A percentile compares a stretch with the other conserved stretches of the same genome.
These are phyloP conservation scores for Cyanoliseus patagonus DNA, from an alignment of 2,113 vertebrate species.

Conservation along the genomic window DNA sequence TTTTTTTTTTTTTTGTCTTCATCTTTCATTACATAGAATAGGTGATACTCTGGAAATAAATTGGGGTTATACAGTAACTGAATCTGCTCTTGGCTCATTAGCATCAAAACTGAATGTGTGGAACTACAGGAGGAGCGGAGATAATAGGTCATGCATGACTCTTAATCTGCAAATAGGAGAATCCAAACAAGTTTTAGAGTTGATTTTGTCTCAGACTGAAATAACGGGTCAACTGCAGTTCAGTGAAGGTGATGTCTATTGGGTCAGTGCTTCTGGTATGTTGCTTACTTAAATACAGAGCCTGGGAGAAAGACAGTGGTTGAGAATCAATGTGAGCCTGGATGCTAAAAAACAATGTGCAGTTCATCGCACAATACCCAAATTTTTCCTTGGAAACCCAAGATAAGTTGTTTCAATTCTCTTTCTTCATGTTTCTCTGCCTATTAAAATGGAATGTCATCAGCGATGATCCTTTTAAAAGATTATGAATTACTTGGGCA, in stretches of 20 bases:
- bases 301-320: neutral
- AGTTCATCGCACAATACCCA: neutral
- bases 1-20: neutral
- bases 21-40: neutral
- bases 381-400: neutral
- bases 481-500: neutral
- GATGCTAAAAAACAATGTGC: neutral
- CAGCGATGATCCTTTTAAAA: neutral
- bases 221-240: neutral
- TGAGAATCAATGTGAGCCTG: neutral
- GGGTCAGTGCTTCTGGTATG: neutral
- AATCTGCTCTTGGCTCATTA: neutral
- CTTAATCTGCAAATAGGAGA: neutral
- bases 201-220: neutral
- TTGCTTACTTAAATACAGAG: neutral
- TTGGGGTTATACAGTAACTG: neutral
- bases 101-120: neutral
- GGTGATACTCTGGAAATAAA: neutral
- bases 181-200: neutral
- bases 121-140: neutral
- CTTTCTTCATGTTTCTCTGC: neutral
- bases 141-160: neutral
- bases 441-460: neutral
- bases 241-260: neutral
- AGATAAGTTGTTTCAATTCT: neutral